Base-by-base conservation (phyloP, 2,113 vertebrate species). In the Epinephelus fuscoguttatus region DNA sequence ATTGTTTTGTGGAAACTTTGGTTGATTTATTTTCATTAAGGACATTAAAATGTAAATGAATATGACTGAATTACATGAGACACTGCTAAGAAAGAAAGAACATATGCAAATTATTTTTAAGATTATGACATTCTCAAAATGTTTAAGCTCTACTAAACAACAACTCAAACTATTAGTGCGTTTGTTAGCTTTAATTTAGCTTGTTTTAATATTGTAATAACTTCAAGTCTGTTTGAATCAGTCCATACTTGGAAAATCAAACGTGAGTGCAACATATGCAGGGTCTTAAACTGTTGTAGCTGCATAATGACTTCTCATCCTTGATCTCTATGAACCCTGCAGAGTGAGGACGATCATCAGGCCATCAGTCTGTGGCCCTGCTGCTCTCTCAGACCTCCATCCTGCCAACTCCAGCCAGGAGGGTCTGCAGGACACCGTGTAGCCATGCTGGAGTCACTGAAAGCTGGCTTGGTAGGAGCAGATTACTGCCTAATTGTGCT, bases 401-500 rank as follows among this genome's bases (percentile, higher is more conserved):
- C 85, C 87, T 81, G 86, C 87, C 89, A 89, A 62, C 88, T 90
- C 90, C 89, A 94, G 89, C 93, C 92, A 94, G 94, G 95, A 94
- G 75, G 92, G 94, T 93, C 97, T 95, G 96, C 96, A 97, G 97
- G 97, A 96, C 96, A 95, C 93, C 96, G 93, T 98, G 97, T 97
- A 95, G 95, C 94, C 95, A 95, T 92, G 93, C 95, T 96, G 96
- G 96, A 91, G 95, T 93, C 94, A 94, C 96, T 95, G 96, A 98
- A 94, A 97, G 97, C 92, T 78, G 94, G 89, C 95, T 91, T 96
- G 93, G 96, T 94, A 95, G 96, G 97, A 96, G 96, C 96, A 97
- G 96, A 97, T 96, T 97, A 96, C 93, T 95, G 94, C 94, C 96
- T 96, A 95, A 97, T 99, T 99, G 97, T 97, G 96, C 96, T 95